Percentiles rank a stretch among this genome's conserved stretches.
phyloP scores from a whole-genome alignment of 2,113 vertebrate genomes.

The Craseonycteris thonglongyai region DNA sequence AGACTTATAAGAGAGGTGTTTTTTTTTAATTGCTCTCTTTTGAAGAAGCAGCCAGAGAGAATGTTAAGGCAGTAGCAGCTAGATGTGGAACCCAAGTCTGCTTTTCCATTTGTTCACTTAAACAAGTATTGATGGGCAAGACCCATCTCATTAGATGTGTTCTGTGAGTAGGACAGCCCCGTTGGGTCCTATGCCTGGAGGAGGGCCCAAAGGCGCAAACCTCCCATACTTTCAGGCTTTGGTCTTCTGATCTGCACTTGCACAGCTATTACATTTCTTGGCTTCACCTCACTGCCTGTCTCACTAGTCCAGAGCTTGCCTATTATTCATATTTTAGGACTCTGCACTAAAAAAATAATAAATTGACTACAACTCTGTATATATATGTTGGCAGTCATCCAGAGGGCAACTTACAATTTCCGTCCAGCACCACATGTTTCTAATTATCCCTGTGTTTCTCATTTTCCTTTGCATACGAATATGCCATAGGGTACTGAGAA shows the following conservation, averaged over 20 bases:
- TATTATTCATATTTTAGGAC: background rate
- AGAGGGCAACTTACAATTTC: background rate
- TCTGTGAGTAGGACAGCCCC: conserved; percentile 25
- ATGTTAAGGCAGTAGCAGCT: background rate
- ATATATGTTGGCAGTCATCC: background rate
- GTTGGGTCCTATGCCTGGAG: conserved; percentile 8
- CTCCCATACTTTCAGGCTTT: background rate
- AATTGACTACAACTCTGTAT: background rate
- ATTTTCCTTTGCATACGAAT: background rate
- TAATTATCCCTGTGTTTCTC: background rate
- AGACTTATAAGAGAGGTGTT: background rate
- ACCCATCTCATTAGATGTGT: conserved; percentile 44
- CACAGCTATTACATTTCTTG: conserved; percentile 2
- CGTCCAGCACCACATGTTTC: background rate
- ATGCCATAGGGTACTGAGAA: background rate
- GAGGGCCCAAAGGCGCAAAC: conserved; percentile 16
- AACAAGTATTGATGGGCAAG: conserved; percentile 55
- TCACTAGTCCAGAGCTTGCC: background rate
- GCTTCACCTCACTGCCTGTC: background rate
- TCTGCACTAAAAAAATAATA: background rate
- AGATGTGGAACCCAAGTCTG: background rate
- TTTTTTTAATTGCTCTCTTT: conserved; percentile 44
- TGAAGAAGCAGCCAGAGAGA: conserved; percentile 19
- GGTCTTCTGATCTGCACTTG: background rate
- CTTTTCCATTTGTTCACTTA: conserved; percentile 50